Conservation (phyloP, 2,797 vertebrate genomes). For the Glyptemys insculpta region DNA sequence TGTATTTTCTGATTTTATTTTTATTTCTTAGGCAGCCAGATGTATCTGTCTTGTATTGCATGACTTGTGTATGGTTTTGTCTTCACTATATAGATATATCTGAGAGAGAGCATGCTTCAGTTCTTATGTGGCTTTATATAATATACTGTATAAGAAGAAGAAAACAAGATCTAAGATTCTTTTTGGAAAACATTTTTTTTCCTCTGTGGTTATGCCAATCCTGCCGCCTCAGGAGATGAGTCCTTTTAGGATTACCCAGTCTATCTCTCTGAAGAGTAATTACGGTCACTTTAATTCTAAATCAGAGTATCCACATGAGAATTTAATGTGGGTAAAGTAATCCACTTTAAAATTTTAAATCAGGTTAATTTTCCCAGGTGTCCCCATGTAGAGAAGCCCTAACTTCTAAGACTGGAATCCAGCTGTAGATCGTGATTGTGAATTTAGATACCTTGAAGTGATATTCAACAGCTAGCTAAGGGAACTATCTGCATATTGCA, state of each 20-base stretch:
- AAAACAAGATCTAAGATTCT: neutral
- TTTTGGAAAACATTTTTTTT: neutral
- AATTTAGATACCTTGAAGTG: neutral
- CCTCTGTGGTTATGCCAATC: neutral
- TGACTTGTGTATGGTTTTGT: neutral
- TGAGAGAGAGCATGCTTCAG: no score
- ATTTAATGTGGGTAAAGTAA: neutral
- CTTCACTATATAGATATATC: neutral
- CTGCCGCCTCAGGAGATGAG: neutral
- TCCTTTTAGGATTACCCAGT: neutral
- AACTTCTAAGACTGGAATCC: neutral
- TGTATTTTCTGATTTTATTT: neutral
- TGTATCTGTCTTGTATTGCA: neutral
- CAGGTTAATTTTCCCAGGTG: neutral
- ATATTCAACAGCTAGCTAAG: neutral
- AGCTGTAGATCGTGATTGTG: neutral
- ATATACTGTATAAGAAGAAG: neutral
- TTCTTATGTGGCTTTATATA: neutral
- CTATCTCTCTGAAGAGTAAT: neutral
- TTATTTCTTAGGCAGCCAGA: neutral
- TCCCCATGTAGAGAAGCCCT: neutral
- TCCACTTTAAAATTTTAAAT: neutral
- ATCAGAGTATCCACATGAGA: neutral
- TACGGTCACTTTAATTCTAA: neutral
- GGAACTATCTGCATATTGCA: neutral